phyloP scores from a whole-genome alignment of 2,113 vertebrate genomes.

The Microtus richardsoni region DNA sequence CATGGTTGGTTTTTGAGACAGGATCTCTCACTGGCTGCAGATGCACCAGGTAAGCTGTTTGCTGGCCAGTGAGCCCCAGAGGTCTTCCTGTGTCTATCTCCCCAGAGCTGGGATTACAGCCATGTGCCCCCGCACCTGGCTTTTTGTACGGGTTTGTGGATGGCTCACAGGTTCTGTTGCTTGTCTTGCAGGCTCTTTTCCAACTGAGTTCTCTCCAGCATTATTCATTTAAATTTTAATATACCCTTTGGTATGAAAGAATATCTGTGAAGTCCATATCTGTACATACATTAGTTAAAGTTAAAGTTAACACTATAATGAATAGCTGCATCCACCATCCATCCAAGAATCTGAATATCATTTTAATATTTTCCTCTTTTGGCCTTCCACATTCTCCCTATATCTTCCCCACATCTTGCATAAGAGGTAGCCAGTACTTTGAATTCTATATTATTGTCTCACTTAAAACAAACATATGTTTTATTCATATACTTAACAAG shows the following conservation, averaged over 20 bases:
- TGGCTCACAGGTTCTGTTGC: not conserved
- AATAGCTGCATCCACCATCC: not conserved
- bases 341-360: not conserved
- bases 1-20: not conserved
- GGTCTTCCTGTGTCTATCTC: not conserved
- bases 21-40: not conserved
- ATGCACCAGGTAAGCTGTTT: not conserved
- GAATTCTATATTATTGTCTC: constrained; percentile 1
- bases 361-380: not conserved
- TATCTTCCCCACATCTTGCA: not conserved
- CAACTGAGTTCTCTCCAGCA: not conserved
- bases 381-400: rapidly evolving
- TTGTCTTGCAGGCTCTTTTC: not conserved
- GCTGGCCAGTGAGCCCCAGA: too few species aligned
- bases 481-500: not conserved
- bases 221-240: not conserved
- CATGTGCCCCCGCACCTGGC: not conserved
- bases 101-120: not conserved
- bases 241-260: not conserved
- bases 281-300: too few species aligned
- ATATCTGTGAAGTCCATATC: not conserved
- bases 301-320: not conserved
- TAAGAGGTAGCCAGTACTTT: not conserved
- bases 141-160: not conserved
- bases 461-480: not conserved